A percentile compares a stretch with the other conserved stretches of the same genome.
Evolutionary conservation across 2,113 vertebrate species (phyloP).

Genomic region (Phoenicopterus ruber): DNA sequence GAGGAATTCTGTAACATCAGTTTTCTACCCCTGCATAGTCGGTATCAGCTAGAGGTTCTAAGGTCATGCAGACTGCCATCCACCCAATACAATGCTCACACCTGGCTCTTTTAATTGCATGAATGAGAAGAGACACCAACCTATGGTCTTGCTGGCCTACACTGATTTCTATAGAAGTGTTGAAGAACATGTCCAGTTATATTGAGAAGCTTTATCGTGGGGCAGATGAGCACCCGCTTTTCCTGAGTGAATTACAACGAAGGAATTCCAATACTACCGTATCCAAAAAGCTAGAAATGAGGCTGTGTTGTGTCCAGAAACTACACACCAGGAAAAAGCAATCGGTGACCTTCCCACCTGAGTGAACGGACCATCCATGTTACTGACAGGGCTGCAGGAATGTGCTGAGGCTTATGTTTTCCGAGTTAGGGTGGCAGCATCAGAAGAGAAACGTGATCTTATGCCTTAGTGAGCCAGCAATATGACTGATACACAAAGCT

Average conservation of each 20-base stretch:
- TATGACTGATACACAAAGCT: background rate
- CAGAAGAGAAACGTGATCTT: background rate
- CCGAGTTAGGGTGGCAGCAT: background rate
- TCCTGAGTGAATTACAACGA: background rate
- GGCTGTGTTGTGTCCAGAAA: background rate
- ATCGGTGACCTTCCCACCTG: background rate
- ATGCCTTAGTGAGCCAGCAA: background rate
- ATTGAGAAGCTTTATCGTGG: background rate
- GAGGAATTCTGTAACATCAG: background rate
- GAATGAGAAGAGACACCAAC: background rate
- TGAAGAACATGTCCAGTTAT: background rate
- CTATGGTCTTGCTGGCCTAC: background rate
- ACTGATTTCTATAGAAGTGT: background rate
- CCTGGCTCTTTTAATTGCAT: background rate
- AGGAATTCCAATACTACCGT: background rate
- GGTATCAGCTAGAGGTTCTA: background rate
- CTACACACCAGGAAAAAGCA: background rate
- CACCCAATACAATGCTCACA: background rate
- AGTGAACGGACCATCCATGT: background rate
- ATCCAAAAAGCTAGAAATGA: background rate
- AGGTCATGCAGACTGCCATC: background rate
- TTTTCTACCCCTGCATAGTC: background rate
- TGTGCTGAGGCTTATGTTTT: background rate
- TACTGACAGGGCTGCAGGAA: background rate
- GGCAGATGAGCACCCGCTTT: background rate